Evolutionary conservation across 2,113 vertebrate species (phyloP), one percentile per base, ranked within the genome.

Genomic region (Salminus brasiliensis): DNA sequence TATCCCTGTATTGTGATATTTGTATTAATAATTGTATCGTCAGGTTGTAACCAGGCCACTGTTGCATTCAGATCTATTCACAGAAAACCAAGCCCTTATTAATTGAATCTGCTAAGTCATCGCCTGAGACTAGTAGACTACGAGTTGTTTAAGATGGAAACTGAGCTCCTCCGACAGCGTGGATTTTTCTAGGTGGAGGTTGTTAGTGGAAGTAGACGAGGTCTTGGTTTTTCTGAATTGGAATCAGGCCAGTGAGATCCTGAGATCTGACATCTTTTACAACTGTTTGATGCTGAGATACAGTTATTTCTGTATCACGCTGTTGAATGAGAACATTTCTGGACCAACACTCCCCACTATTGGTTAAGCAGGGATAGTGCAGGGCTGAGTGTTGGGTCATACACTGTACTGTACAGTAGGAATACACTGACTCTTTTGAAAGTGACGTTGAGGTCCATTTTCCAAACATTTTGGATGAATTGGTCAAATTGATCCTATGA

Each of bases 311-410:
- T 68, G 43, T 34, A 63, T 36, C 32, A 11, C 30, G 9, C 29
- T 53, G 0, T 34, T 72, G 47, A 69, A 0, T n/a, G 32, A 15
- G 27, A 32, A 70, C 72, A 82, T 88, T 72, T 79, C 9, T 78
- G 77, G 87, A 78, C 29, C 88, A 86, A 71, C 72, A 81, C 87
- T 87, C 84, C 92, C 91, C 85, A 89, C 92, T 83, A 45, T 85
- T 88, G 92, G 88, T 68, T 70, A 39, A 70, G 16, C 59, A 6
- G 12, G 18, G 63, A 62, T 82, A 89, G 81, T 90, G 85, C 92
- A 88, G 52, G 1, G 30, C 55, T 63, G 41, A 43, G n/a, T 49
- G 18, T 62, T 74, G 68, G 21, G 29, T 41, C 32, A n/a, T 7
- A 3, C 15, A 21, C 68, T 57, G 34, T 18, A 39, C 7, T 29